These are phyloP conservation scores for Otolemur crassicaudatus DNA, from an alignment of 2,797 vertebrate genomes.

Conservation along the genomic window DNA sequence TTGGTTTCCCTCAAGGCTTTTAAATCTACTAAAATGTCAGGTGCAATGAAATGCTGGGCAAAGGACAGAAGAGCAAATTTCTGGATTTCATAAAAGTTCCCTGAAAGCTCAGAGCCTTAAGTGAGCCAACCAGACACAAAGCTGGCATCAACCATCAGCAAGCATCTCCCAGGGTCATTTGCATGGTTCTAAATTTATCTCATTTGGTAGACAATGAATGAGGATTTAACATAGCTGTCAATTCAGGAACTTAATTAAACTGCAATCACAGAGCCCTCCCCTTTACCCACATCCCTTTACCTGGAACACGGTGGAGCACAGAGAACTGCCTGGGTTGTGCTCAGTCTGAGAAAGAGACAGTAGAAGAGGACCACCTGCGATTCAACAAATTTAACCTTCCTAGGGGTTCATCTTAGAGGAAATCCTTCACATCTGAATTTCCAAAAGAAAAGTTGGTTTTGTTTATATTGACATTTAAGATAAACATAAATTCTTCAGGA, in stretches of 20 bases:
- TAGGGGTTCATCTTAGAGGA: neutral
- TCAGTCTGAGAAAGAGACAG: neutral
- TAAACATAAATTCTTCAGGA: neutral
- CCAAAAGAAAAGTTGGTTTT: neutral
- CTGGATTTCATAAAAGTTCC: conserved; percentile 52
- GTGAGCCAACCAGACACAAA: neutral
- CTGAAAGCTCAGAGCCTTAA: neutral
- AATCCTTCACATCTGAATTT: neutral
- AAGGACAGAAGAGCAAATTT: conserved; percentile 66
- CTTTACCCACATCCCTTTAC: neutral
- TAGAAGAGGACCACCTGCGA: neutral
- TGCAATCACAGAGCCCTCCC: neutral
- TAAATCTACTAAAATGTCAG: conserved; percentile 80
- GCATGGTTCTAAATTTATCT: neutral
- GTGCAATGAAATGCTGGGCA: conserved; percentile 67
- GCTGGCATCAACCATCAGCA: neutral
- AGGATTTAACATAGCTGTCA: neutral
- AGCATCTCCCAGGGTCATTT: neutral
- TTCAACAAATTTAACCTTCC: neutral
- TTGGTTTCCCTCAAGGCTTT: conserved; percentile 72
- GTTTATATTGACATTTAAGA: neutral
- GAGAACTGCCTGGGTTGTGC: neutral
- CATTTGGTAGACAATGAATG: neutral
- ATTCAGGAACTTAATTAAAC: neutral
- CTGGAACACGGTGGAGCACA: neutral